Conservation (phyloP, 2,888 invertebrate genomes). For the Eristalis arbustorum region DNA sequence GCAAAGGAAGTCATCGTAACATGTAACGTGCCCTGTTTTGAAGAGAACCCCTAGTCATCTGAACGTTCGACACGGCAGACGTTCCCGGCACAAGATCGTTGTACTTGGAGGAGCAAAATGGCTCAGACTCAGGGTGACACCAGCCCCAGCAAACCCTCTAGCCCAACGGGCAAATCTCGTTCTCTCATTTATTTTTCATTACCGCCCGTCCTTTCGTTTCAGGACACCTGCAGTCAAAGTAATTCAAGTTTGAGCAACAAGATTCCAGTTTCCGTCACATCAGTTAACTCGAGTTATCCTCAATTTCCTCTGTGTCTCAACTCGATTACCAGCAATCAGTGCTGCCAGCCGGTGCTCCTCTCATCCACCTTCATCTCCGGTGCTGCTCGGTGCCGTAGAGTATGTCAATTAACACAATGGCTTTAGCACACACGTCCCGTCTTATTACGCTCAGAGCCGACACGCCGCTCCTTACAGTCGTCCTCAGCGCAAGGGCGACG, state of each 20-base stretch:
- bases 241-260: not conserved
- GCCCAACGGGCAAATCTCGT: too few species aligned
- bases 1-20: too few species aligned
- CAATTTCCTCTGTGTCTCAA: slow-evolving; percentile 6
- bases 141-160: too few species aligned
- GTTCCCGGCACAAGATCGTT: too few species aligned
- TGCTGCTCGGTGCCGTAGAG: not conserved
- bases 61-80: too few species aligned
- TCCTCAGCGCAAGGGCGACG: not conserved
- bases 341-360: not conserved
- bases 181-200: too few species aligned
- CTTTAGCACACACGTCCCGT: slow-evolving; percentile 36
- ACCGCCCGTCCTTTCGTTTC: too few species aligned
- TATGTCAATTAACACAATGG: slow-evolving; percentile 47
- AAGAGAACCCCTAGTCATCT: too few species aligned
- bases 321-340: slow-evolving; percentile 30
- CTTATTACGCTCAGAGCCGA: slow-evolving; percentile 19
- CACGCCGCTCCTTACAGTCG: not conserved
- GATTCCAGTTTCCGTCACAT: not conserved
- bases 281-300: not conserved
- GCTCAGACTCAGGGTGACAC: too few species aligned
- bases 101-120: too few species aligned
- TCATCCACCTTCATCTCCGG: not conserved
- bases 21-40: too few species aligned
- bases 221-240: not conserved